Base-by-base conservation (phyloP, 1,140 invertebrate species). In the Caenorhabditis remanei region DNA sequence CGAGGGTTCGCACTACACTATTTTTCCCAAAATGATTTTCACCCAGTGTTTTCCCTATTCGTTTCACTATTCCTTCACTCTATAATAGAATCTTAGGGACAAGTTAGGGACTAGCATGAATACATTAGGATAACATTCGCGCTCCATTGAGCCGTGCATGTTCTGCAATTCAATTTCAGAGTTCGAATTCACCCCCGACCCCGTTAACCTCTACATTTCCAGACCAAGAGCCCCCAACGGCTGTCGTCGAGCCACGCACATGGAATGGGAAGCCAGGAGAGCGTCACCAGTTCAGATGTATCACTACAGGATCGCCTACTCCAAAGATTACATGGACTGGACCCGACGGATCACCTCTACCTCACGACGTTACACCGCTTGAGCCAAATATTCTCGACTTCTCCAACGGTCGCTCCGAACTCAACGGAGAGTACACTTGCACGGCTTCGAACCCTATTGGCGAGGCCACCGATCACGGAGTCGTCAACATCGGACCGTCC, bases 201-300 rank as follows among this genome's bases (percentile, higher is more conserved):
- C 2, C 7, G 13, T 1, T 14, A 82, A 46, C 40, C 4, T 19
- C 41, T 19, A 19, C 56, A 14, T 63, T 87, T 92, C 83, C 75
- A 92, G 91, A 93, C 32, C 90, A 92, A 87, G 88, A 87, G 24
- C 91, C 91, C 67, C 92, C 92, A 67, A 93, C 91, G 7, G 91
- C 91, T 13, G 85, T 89, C 7, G 91, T 92, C 13, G 91, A 92
- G 58, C 91, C 91, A 19, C 90, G 92, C 32, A 90, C 93, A 21
- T 92, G 92, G 90, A 92, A 92, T 56, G 91, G 91, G 24, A 87
- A 92, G 65, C 90, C 91, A 48, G 91, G 92, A 24, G 90, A 92
- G 11, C 86, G 53, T 14, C 90, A 92, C 56, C 89, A 92, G 87
- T 93, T 92, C 87, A 90, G 89, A 79, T 92, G 91, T 83, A 85